Conservation (phyloP, 2,797 vertebrate genomes). For the Pogonophryne albipinna region DNA sequence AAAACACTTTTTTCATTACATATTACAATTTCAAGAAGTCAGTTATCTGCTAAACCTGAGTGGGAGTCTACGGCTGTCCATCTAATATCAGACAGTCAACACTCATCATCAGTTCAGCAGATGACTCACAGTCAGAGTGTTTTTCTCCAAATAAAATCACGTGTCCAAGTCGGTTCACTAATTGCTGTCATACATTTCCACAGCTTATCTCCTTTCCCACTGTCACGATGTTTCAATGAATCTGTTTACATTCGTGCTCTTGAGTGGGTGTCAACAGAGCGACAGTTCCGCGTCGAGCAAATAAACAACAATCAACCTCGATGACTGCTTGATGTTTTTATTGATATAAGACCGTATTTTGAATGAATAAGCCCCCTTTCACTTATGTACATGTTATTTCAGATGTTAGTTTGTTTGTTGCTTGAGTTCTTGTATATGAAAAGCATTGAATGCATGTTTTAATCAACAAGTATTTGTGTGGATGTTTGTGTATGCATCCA, state of each 20-base stretch:
- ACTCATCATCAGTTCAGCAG: conserved; percentile 7
- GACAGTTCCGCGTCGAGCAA: background rate
- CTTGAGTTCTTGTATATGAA: background rate
- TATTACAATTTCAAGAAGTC: background rate
- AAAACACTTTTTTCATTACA: background rate
- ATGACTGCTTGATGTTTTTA: background rate
- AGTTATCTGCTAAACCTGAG: too few species aligned
- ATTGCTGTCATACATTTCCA: conserved; percentile 8
- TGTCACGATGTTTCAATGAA: background rate
- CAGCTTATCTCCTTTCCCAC: background rate
- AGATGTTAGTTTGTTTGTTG: background rate
- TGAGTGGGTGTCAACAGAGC: conserved; percentile 1
- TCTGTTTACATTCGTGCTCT: conserved; percentile 11
- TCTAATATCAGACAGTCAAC: background rate
- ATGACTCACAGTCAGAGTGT: conserved; percentile 32
- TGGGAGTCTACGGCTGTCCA: conserved; percentile 2
- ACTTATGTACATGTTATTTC: background rate
- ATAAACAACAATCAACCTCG: conserved; percentile 20
- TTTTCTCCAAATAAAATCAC: conserved; percentile 23
- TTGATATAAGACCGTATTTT: background rate
- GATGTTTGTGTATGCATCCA: conserved; percentile 12
- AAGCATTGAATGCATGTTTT: background rate
- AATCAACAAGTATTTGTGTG: too few species aligned
- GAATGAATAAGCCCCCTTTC: background rate
- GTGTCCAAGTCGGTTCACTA: conserved; percentile 19